Evolutionary conservation across 2,888 invertebrate species (phyloP), one percentile per base, ranked within the genome.

Genomic region (Leucophenga maculata): DNA sequence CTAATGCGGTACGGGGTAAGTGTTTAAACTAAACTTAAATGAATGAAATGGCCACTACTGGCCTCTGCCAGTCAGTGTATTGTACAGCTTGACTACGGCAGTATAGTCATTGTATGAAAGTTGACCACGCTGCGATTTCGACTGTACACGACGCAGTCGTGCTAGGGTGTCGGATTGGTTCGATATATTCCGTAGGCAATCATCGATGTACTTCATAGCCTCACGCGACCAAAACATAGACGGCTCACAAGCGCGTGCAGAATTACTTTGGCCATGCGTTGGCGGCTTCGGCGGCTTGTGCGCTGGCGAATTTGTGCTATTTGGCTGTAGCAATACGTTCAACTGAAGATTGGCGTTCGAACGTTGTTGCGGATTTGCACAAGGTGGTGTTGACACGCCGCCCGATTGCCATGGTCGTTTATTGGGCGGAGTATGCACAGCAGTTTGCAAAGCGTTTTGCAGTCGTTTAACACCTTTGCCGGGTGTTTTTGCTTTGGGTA

Each of bases 161-260:
- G 80, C 78, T 18, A 77, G 14, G 0, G 85, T 70, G 13, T 78
- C 69, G 18, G n/a, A 6, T 3, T 72, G 11, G 68, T 79, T 78
- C 2, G 73, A 65, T 0, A 76, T 74, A 22, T 79, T 69, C 16
- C 74, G 70, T 20, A 84, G 75, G 50, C 87, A 82, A 31, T 83
- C 77, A 14, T 85, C 84, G 14, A 88, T 78, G 71, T 84, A 85
- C 57, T 81, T 80, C n/a, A 87, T 72, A 4, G 86, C 83, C 75
- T 88, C 88, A 1, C 86, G 81, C 0, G 88, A 88, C 88, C 88
- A 88, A 70, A 87, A 88, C 54, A 82, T 71, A 11, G 88, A 88
- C 1, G 78, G 77, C 20, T 76, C 39, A 11, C 39, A 16, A 4
- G 60, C 18, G 68, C 57, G 39, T 16, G 9, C 44, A 1, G 60